Evolutionary conservation across 2,113 vertebrate species (phyloP).

Genomic region (Campylomormyrus numenius): DNA sequence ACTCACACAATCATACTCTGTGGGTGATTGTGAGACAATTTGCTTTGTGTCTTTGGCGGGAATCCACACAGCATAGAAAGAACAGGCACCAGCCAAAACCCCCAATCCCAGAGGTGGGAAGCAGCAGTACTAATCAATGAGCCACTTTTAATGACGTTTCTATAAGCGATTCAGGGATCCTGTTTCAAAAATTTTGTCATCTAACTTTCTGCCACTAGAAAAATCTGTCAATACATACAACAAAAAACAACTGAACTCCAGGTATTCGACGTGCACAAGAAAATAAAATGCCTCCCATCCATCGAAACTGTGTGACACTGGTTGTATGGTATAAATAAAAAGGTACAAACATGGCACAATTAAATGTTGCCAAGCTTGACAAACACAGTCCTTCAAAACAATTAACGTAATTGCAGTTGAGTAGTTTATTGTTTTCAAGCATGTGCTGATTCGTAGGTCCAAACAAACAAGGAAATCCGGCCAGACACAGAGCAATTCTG

Average conservation of each 20-base stretch:
- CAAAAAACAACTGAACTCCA: neutral
- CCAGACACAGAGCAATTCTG: constrained; percentile 49
- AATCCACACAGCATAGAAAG: neutral
- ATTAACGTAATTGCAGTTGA: neutral
- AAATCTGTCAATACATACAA: neutral
- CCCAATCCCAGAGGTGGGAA: neutral
- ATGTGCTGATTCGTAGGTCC: neutral
- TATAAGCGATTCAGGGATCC: neutral
- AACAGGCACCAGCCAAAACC: neutral
- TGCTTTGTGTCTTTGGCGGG: neutral
- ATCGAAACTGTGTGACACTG: neutral
- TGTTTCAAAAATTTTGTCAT: neutral
- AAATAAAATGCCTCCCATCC: neutral
- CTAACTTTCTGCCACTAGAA: neutral
- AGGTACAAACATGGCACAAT: neutral
- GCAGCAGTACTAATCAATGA: neutral
- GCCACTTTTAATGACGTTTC: neutral
- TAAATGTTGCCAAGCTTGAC: neutral
- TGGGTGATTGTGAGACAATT: neutral
- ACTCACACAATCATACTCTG: neutral
- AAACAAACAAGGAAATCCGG: constrained; percentile 34
- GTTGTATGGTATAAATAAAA: neutral
- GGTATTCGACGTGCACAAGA: neutral
- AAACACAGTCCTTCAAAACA: neutral
- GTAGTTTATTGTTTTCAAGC: neutral